phyloP scores from a whole-genome alignment of 2,888 invertebrate genomes.

The Andrena flavipes region DNA sequence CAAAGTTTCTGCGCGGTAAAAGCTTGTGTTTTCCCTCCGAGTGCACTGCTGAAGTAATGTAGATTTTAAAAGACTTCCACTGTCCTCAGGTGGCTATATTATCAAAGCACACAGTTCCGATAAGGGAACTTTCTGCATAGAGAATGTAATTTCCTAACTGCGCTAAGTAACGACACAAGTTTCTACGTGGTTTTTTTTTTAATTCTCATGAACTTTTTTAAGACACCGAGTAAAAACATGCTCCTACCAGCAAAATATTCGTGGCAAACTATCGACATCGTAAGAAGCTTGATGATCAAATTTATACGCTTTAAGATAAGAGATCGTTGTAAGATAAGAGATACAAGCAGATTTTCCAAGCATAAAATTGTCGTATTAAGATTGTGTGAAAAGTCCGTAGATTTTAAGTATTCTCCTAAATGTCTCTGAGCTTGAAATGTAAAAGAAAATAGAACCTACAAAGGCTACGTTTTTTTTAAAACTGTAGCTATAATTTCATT shows the following conservation, averaged over 20 bases:
- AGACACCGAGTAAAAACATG: neutral
- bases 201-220: too few species aligned
- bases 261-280: neutral
- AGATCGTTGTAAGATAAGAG: neutral
- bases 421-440: neutral
- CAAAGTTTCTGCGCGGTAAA: conserved; percentile 1
- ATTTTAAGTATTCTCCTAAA: neutral
- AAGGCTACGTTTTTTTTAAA: neutral
- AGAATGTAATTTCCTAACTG: conserved; percentile 17
- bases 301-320: neutral
- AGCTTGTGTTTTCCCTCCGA: neutral
- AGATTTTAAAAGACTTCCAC: conserved; percentile 9
- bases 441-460: neutral
- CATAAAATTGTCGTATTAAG: neutral
- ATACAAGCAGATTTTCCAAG: neutral
- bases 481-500: neutral
- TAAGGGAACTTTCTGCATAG: conserved; percentile 22
- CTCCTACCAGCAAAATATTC: neutral
- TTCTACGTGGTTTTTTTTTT: too few species aligned
- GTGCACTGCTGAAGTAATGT: conserved; percentile 9
- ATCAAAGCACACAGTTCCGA: neutral
- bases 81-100: conserved; percentile 3
- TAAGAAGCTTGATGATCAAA: neutral
- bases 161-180: neutral
- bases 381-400: neutral